phyloP scores from a whole-genome alignment of 2,888 invertebrate species.

The Nebria brevicollis region DNA sequence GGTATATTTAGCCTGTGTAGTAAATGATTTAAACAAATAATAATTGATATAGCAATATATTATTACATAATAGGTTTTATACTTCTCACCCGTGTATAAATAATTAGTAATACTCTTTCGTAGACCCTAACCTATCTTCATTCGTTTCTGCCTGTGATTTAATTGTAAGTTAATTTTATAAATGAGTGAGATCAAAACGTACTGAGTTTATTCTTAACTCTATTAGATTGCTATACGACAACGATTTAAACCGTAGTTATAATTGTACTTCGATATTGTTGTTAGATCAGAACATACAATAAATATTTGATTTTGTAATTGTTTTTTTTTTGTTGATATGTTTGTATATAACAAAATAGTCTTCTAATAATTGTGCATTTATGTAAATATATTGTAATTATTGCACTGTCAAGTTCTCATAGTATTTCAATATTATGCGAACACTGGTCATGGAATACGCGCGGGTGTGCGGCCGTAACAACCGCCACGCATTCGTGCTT shows the following conservation, averaged over 20 bases:
- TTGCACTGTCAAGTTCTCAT: conserved; percentile 41
- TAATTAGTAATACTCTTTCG: conserved; percentile 22
- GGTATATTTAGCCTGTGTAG: conserved; percentile 20
- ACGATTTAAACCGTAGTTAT: conserved; percentile 24
- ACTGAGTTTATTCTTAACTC: conserved; percentile 36
- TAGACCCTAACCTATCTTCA: neutral
- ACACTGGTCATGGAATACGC: conserved; percentile 24
- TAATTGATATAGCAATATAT: conserved; percentile 28
- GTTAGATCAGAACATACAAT: conserved; percentile 37
- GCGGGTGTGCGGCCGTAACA: conserved; percentile 17
- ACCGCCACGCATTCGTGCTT: conserved; percentile 34
- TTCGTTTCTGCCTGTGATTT: conserved; percentile 46
- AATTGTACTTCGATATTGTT: conserved; percentile 24
- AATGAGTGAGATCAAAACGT: conserved; percentile 38
- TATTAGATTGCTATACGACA: conserved; percentile 30
- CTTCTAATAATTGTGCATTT: neutral
- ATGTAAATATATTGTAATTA: conserved; percentile 44
- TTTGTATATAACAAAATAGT: neutral
- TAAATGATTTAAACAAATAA: conserved; percentile 24
- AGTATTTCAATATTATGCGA: neutral
- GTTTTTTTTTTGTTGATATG: neutral
- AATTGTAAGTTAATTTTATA: conserved; percentile 43
- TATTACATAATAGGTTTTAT: conserved; percentile 37
- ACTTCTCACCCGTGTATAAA: conserved; percentile 43
- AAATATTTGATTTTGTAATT: neutral